These are phyloP conservation scores for Lophotriccus pileatus DNA, from an alignment of 2,797 vertebrate genomes.

Conservation along the genomic window DNA sequence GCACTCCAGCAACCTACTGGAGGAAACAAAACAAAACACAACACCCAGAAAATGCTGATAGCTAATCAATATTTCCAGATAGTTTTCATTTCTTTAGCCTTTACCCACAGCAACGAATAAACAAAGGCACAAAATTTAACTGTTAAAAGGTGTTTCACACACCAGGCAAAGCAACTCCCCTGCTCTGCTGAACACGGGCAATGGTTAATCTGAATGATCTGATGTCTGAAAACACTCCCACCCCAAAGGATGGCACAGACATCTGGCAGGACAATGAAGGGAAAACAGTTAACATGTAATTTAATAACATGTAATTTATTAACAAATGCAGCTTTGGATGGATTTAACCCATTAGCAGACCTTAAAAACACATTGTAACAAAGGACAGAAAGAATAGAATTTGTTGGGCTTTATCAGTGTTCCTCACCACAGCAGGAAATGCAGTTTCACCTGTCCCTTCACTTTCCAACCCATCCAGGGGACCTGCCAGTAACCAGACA, in stretches of 20 bases:
- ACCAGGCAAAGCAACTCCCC: neutral
- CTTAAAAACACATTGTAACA: neutral
- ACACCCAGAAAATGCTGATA: neutral
- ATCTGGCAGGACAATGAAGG: neutral
- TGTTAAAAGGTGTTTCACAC: neutral
- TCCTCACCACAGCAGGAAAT: fast-evolving
- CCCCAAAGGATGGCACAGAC: neutral
- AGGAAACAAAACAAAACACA: neutral
- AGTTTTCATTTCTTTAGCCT: neutral
- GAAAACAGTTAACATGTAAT: neutral
- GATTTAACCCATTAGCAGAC: neutral
- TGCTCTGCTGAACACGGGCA: neutral
- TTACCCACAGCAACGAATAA: neutral
- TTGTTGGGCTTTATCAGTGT: neutral
- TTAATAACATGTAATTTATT: neutral
- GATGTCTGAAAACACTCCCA: neutral
- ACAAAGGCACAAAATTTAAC: neutral
- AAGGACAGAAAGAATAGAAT: neutral
- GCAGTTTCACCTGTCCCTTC: neutral
- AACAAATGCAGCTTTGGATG: neutral
- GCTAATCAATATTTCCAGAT: neutral
- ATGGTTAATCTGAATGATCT: neutral
- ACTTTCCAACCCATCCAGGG: neutral
- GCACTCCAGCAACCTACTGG: neutral
- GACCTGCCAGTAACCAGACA: neutral